Evolutionary conservation across 2,888 invertebrate species (phyloP), one percentile per base, ranked within the genome.

Genomic region (Neocrepidodera transversa): DNA sequence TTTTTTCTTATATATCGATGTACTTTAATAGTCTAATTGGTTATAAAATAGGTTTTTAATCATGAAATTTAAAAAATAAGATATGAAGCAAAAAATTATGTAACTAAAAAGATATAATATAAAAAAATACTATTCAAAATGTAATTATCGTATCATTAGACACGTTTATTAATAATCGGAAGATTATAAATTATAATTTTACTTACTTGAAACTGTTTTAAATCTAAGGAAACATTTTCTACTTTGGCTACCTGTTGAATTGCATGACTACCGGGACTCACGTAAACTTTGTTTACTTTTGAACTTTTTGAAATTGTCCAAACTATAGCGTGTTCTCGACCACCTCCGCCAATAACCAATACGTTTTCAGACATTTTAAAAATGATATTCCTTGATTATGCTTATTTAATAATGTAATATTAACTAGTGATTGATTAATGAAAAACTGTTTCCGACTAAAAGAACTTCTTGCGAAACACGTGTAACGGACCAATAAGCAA

Each of bases 311-410:
- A 83, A 36, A 98, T 80, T 81, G 96, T 96, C 95, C 96, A 97
- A 70, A 92, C 91, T 71, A 99, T 84, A 2, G 95, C 95, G 82
- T 98, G 97, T 81, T 99, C 98, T 68, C 98, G 87, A 2, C 96
- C 97, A 32, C 98, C 98, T 76, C 89, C 85, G 11, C 98, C 98
- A 71, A 98, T 87, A 51, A 98, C 87, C 67, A 95, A 80, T 64
- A 95, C 85, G 72, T 86, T 84, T 51, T 83, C 82, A 10, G 71
- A 62, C 79, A 79, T 79, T 65, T 64, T 66, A 26, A 28, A 35
- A 35, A 1, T n/a, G 11, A 6, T 23, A 11, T 53, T 53, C 17
- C 18, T 17, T 1, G 26, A n/a, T 11, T 10, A 2, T 40, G 10
- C 18, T 18, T 40, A 10, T 16, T 40, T 13, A 40, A 8, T 16